Percentiles rank a stretch among this genome's conserved stretches.
These are phyloP conservation scores for Centropristis striata DNA, from an alignment of 2,113 vertebrate species.

Conservation along the genomic window DNA sequence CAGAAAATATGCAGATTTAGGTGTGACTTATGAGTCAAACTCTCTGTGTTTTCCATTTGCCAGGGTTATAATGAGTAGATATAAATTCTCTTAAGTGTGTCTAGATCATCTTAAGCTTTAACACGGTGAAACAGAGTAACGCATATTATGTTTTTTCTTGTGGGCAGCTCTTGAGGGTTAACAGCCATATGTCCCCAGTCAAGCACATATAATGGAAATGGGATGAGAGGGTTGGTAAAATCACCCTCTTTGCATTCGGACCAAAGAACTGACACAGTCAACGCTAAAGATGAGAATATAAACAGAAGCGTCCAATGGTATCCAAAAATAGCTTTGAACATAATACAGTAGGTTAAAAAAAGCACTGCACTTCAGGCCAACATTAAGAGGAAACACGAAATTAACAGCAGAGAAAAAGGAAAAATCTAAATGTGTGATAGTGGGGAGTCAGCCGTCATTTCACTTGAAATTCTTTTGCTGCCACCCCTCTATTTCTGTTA, in stretches of 20 bases:
- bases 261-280: conserved; percentile 21
- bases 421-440: conserved; percentile 40
- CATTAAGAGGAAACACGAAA: conserved; percentile 28
- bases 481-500: conserved; percentile 73
- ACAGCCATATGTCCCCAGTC: conserved; percentile 68
- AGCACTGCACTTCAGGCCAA: conserved; percentile 20
- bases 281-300: background rate
- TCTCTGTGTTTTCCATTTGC: conserved; percentile 17
- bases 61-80: conserved; percentile 41
- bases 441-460: conserved; percentile 55
- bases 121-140: conserved; percentile 59
- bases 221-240: conserved; percentile 47
- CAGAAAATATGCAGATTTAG: conserved; percentile 15
- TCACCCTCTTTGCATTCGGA: background rate
- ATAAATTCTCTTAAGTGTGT: conserved; percentile 37
- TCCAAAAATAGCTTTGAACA: conserved; percentile 1
- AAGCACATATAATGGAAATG: conserved; percentile 49
- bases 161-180: conserved; percentile 66
- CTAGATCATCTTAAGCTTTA: conserved; percentile 49
- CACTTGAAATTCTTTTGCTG: conserved; percentile 72
- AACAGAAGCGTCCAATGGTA: background rate
- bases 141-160: conserved; percentile 53
- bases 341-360: background rate
- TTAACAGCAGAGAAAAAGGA: background rate
- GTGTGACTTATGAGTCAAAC: conserved; percentile 20